Conservation (phyloP, 2,797 vertebrate species). For the Gambusia yucatana region DNA sequence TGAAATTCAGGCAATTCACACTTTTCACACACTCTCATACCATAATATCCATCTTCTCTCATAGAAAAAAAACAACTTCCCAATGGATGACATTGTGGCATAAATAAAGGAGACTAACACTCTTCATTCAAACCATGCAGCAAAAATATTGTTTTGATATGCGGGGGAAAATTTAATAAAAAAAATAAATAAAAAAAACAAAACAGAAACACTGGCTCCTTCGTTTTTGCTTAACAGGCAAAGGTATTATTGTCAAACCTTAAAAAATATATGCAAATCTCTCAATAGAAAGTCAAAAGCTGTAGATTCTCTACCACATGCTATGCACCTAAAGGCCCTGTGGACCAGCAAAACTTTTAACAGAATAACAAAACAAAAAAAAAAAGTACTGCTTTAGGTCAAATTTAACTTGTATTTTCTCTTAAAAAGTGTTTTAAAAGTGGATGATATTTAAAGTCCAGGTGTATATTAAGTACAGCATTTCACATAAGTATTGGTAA, state of each 20-base stretch:
- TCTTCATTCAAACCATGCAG: not conserved
- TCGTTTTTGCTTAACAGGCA: not conserved
- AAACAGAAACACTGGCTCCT: not conserved
- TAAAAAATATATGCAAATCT: not conserved
- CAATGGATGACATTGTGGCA: not conserved
- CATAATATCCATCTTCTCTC: not conserved
- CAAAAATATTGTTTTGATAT: not conserved
- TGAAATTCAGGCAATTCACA: not conserved
- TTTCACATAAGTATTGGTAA: not conserved
- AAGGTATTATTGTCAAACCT: not conserved
- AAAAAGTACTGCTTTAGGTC: not conserved
- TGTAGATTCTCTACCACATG: not conserved
- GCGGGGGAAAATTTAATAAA: not conserved
- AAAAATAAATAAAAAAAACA: no score
- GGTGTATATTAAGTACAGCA: not conserved
- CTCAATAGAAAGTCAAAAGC: not conserved
- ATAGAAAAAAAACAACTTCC: not conserved
- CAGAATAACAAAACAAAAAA: not conserved
- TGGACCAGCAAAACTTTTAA: not conserved
- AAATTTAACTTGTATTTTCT: not conserved
- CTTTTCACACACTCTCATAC: not conserved
- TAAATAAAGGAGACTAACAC: not conserved
- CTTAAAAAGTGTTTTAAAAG: not conserved
- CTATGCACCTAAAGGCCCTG: not conserved
- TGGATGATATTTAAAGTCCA: not conserved